Base-by-base conservation (phyloP, 2,888 invertebrate genomes). In the Papilio gigon region DNA sequence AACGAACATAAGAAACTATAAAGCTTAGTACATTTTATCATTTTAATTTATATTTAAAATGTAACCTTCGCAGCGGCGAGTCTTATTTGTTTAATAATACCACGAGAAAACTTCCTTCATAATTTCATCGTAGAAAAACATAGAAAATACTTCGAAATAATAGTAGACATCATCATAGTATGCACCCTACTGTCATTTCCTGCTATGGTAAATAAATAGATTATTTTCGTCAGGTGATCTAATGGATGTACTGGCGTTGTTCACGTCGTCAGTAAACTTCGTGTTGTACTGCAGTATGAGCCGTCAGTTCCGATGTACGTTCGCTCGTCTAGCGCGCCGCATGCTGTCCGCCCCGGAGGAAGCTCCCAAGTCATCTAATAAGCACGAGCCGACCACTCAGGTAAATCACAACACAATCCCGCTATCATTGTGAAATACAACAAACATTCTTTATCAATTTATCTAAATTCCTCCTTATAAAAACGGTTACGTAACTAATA, bases 281-380 rank as follows among this genome's bases (percentile, higher is more conserved):
- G 96, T 98, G 73, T 80, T 91, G 62, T 98, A 98, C 92, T 98
- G 98, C 90, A 95, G 96, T 74, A 98, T 98, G 98, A 97, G 97
- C 73, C 93, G 96, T 25, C 98, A 98, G 90, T 98, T 98, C 87
- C 94, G 98, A 4, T 94, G 94, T 73, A 96, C 96, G 0, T 96
- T 97, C 84, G 94, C 94, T 25, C 91, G 95, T 71, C 93, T 97
- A 33, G 97, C 97, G 80, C 92, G 94, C 0, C 76, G 90, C 3
- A 77, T 90, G 80, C 75, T 92, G 22, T 89, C 87, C 3, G 83
- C 88, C 0, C 68, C 87, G 0, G 90, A 86, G 35, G 90, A 90
- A 59, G 89, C 91, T 0, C 84, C 84, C 40, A 91, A 91, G 75
- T 84, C 87, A 50, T 76, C 84, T 14, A 84, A 83, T 70, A 91